These are phyloP conservation scores for Drosophila cognata DNA, from an alignment of 2,888 invertebrate species.

Conservation along the genomic window DNA sequence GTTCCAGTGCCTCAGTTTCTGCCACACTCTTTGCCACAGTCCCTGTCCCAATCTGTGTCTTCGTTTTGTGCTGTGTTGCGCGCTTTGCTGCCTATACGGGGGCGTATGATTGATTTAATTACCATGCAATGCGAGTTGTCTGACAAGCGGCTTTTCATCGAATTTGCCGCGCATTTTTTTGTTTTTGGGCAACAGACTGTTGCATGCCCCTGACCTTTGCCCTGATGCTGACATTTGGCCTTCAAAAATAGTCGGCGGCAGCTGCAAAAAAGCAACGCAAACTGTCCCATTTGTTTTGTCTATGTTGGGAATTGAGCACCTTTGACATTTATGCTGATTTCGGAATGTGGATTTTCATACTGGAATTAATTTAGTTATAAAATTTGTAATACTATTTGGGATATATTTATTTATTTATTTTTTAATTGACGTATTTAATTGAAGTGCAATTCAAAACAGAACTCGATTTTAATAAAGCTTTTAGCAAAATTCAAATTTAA, in stretches of 20 bases:
- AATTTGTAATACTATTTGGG: background rate
- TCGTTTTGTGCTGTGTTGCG: conserved; percentile 34
- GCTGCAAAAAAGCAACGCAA: background rate
- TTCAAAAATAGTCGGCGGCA: background rate
- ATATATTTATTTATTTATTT: background rate
- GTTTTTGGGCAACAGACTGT: background rate
- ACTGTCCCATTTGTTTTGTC: background rate
- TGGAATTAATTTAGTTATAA: background rate
- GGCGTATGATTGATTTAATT: conserved; percentile 79
- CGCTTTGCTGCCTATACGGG: conserved; percentile 50
- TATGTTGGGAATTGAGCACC: background rate
- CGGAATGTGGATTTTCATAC: background rate
- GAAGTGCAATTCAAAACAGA: background rate
- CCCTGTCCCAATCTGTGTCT: background rate
- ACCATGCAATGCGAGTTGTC: conserved; percentile 60
- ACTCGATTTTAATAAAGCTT: no score
- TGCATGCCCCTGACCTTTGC: conserved; percentile 23
- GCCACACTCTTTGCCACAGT: conserved; percentile 28
- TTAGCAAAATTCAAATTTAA: no score
- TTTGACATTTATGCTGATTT: background rate
- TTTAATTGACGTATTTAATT: background rate
- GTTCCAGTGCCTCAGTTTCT: conserved; percentile 10
- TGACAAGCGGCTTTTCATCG: conserved; percentile 10
- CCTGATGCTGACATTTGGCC: background rate
- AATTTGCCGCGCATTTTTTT: conserved; percentile 1